Percentiles rank a stretch among this genome's conserved stretches.
Evolutionary conservation across 2,888 invertebrate species (phyloP).

Genomic region (Asteroscopus sphinx): DNA sequence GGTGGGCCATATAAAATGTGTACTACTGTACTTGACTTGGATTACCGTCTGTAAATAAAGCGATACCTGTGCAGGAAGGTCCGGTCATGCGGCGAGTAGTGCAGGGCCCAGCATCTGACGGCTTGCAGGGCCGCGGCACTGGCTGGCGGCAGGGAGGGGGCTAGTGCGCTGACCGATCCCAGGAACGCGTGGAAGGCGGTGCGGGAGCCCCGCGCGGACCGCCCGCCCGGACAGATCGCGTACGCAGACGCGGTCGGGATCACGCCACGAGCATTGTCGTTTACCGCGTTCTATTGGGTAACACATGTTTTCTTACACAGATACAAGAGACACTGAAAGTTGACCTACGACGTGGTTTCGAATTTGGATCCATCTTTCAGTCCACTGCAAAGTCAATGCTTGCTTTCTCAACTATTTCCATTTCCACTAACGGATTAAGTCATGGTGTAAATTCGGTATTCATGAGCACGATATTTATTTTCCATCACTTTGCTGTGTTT

Average conservation of each 20-base stretch:
- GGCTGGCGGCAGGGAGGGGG: constrained; percentile 96
- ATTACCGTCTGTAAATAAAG: background rate
- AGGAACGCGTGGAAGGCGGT: constrained; percentile 95
- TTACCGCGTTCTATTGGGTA: constrained; percentile 57
- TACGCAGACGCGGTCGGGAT: constrained; percentile 74
- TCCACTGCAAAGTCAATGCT: too few relatives aligned
- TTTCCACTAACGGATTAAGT: too few relatives aligned
- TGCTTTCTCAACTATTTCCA: too few relatives aligned
- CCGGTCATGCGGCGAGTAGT: constrained; percentile 96
- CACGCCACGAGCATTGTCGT: constrained; percentile 62
- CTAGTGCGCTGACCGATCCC: constrained; percentile 97
- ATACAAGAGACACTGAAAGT: too few relatives aligned
- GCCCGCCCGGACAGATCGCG: constrained; percentile 82
- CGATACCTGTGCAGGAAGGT: constrained; percentile 94
- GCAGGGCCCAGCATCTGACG: constrained; percentile 97
- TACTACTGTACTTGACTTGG: too few relatives aligned
- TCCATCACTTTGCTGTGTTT: too few relatives aligned
- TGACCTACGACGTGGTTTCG: too few relatives aligned
- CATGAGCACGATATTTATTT: too few relatives aligned
- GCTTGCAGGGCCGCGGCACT: constrained; percentile 97
- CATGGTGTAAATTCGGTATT: too few relatives aligned
- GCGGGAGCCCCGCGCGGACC: constrained; percentile 81
- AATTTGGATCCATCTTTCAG: too few relatives aligned
- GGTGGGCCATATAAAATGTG: too few relatives aligned
- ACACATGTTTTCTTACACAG: background rate